Evolutionary conservation across 2,888 invertebrate species (phyloP).

Genomic region (Nesidiocoris tenuis): DNA sequence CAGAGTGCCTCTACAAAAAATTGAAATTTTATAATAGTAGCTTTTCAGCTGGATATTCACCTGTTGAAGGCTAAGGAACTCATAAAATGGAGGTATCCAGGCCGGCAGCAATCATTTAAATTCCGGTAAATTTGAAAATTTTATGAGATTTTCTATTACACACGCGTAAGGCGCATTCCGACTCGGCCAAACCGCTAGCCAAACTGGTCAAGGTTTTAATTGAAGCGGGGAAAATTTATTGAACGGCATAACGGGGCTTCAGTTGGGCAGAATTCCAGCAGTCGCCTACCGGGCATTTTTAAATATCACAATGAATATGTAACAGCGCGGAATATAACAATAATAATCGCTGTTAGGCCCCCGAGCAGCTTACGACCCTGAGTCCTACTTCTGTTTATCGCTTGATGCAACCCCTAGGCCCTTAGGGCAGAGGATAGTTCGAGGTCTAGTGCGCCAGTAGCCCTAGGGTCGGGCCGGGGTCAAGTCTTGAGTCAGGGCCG

Average conservation of each 20-base stretch:
- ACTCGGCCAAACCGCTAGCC: neutral
- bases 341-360: constrained; percentile 6
- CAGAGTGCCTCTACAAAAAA: no score
- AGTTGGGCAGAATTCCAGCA: constrained; percentile 12
- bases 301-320: constrained; percentile 41
- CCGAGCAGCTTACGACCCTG: neutral
- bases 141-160: no score
- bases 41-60: no score
- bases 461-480: neutral
- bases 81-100: no score
- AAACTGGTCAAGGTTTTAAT: neutral
- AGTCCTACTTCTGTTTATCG: neutral
- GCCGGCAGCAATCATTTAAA: no score
- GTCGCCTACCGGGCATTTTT: constrained; percentile 31
- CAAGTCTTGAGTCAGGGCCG: neutral
- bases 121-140: no score
- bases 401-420: neutral
- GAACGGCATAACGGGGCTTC: neutral
- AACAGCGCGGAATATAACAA: constrained; percentile 27
- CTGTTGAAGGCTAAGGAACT: no score
- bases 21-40: no score
- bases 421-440: neutral
- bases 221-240: neutral
- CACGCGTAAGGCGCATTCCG: neutral
- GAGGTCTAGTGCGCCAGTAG: neutral